A percentile compares a stretch with the other conserved stretches of the same genome.
Evolutionary conservation across 2,797 vertebrate species (phyloP).

Genomic region (Choloepus didactylus): DNA sequence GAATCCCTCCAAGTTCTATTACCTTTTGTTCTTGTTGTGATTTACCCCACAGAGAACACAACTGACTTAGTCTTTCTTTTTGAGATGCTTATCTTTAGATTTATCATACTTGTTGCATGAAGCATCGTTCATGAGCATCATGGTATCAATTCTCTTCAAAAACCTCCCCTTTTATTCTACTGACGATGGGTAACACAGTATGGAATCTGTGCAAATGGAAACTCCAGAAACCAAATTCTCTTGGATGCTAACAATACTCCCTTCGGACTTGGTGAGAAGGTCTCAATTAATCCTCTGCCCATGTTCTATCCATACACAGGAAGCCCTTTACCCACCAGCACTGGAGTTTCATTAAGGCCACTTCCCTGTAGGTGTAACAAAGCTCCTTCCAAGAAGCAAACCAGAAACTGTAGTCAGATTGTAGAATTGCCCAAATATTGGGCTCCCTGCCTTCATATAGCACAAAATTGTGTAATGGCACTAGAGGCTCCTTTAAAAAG

Average conservation of each 20-base stretch:
- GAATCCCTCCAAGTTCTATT: slow-evolving; percentile 5
- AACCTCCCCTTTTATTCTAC: slow-evolving; percentile 42
- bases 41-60: background rate
- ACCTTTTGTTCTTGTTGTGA: background rate
- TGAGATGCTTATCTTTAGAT: slow-evolving; percentile 66
- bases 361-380: slow-evolving; percentile 63
- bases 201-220: slow-evolving; percentile 64
- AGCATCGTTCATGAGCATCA: slow-evolving; percentile 67
- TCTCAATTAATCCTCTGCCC: slow-evolving; percentile 69
- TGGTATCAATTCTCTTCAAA: slow-evolving; percentile 64
- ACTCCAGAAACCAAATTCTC: slow-evolving; percentile 75
- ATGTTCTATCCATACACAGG: slow-evolving; percentile 69
- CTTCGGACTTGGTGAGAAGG: slow-evolving; percentile 55
- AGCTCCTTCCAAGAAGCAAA: slow-evolving; percentile 69
- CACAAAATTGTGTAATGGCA: slow-evolving; percentile 67
- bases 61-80: slow-evolving; percentile 57
- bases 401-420: slow-evolving; percentile 51
- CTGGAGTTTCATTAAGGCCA: slow-evolving; percentile 62
- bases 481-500: slow-evolving; percentile 40
- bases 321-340: slow-evolving; percentile 60
- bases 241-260: slow-evolving; percentile 59
- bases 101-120: slow-evolving; percentile 57
- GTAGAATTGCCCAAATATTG: slow-evolving; percentile 67
- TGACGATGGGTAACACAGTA: slow-evolving; percentile 64
- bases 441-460: slow-evolving; percentile 59